These are phyloP conservation scores for Bursaphelenchus okinawaensis DNA, from an alignment of 2,888 invertebrate species.

Conservation along the genomic window DNA sequence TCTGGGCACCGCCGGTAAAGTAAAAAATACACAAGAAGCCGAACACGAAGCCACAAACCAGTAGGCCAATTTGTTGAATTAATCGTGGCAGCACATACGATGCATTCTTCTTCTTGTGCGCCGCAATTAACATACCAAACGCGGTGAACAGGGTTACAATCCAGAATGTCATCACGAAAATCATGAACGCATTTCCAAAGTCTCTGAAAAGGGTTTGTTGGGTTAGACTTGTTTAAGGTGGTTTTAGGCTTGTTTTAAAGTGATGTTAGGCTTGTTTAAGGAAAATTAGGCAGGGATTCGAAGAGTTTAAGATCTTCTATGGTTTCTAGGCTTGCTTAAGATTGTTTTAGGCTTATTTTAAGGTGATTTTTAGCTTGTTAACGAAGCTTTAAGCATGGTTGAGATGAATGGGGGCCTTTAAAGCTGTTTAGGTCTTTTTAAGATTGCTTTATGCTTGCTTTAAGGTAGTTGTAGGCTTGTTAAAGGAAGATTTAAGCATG, in stretches of 20 bases:
- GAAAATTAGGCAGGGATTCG: too few relatives aligned
- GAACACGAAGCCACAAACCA: slow-evolving; percentile 21
- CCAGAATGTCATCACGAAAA: slow-evolving; percentile 31
- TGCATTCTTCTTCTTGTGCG: slow-evolving; percentile 28
- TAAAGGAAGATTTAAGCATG: too few relatives aligned
- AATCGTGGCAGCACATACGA: slow-evolving; percentile 31
- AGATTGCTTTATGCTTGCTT: too few relatives aligned
- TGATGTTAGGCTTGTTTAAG: too few relatives aligned
- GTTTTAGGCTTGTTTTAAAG: too few relatives aligned
- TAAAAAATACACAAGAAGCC: slow-evolving; percentile 33
- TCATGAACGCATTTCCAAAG: slow-evolving; percentile 23
- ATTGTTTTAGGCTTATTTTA: too few relatives aligned
- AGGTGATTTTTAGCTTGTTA: too few relatives aligned
- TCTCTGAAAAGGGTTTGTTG: slow-evolving; percentile 16
- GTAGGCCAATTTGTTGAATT: slow-evolving; percentile 27
- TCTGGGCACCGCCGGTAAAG: slow-evolving; percentile 32
- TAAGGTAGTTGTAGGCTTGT: too few relatives aligned
- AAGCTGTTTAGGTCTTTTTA: not conserved
- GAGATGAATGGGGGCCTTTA: not conserved
- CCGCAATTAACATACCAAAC: slow-evolving; percentile 23
- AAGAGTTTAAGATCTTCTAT: too few relatives aligned
- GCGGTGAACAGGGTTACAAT: slow-evolving; percentile 30
- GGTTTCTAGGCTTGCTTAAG: too few relatives aligned
- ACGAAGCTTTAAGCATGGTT: too few relatives aligned
- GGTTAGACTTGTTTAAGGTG: too few relatives aligned